Evolutionary conservation across 1,140 invertebrate genomes (phyloP).

Genomic region (Eufriesea mexicana): DNA sequence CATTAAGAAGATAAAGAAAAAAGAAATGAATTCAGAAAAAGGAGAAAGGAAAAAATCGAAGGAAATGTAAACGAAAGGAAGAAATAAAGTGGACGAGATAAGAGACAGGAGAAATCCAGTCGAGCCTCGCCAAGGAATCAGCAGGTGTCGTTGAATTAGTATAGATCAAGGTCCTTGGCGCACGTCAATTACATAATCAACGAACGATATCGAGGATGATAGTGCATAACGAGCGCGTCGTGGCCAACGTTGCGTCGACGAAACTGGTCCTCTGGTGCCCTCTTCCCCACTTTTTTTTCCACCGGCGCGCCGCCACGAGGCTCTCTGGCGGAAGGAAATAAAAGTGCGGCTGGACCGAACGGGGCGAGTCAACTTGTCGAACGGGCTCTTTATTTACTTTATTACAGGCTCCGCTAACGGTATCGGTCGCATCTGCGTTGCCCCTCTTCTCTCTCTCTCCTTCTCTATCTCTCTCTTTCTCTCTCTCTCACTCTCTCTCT

Average conservation of each 20-base stretch:
- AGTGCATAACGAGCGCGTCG: constrained; percentile 59
- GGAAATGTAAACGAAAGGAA: not conserved
- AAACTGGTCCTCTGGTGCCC: constrained; percentile 60
- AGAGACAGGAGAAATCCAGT: not conserved
- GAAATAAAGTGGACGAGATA: not conserved
- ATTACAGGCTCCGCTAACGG: constrained; percentile 72
- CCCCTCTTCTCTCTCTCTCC: constrained; percentile 8
- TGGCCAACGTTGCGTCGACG: not conserved
- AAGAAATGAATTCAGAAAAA: too few relatives aligned
- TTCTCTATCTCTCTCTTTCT: not conserved
- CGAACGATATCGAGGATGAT: constrained; percentile 61
- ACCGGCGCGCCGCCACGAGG: constrained; percentile 27
- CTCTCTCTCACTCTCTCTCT: not conserved
- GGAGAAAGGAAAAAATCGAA: not conserved
- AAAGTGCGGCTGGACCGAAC: constrained; percentile 58
- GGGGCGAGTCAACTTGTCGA: constrained; percentile 66
- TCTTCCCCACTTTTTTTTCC: not conserved
- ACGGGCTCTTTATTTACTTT: constrained; percentile 74
- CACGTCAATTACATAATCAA: constrained; percentile 65
- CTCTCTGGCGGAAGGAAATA: constrained; percentile 59
- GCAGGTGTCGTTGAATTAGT: constrained; percentile 63
- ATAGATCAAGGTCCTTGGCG: constrained; percentile 46
- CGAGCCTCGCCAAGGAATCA: constrained; percentile 21
- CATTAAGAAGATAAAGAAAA: not conserved
- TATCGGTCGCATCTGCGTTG: constrained; percentile 67